phyloP scores from a whole-genome alignment of 2,888 invertebrate genomes.

The Barypeithes pellucidus region DNA sequence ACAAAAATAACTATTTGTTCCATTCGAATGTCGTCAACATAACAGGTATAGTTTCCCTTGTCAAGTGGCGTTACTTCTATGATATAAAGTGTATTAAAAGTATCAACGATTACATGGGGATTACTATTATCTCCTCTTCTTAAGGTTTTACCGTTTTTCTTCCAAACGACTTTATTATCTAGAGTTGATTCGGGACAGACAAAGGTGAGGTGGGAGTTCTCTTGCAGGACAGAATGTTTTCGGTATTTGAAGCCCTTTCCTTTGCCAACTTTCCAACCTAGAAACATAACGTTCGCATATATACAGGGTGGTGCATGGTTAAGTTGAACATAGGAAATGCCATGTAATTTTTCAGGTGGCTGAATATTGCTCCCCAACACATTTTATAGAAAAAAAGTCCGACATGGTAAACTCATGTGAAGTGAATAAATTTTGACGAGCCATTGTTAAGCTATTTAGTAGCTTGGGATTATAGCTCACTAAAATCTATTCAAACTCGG shows the following conservation, averaged over 20 bases:
- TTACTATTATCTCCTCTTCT: constrained; percentile 66
- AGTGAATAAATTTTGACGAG: too few relatives aligned
- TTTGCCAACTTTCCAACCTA: constrained; percentile 69
- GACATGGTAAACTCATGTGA: too few relatives aligned
- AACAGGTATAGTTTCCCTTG: constrained; percentile 81
- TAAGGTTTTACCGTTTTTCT: constrained; percentile 71
- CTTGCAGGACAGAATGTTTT: constrained; percentile 71
- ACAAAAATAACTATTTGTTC: constrained; percentile 73
- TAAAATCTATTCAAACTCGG: too few relatives aligned
- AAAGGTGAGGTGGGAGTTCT: constrained; percentile 74
- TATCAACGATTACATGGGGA: constrained; percentile 71
- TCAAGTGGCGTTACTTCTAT: constrained; percentile 76
- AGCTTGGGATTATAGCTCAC: too few relatives aligned
- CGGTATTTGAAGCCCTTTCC: constrained; percentile 71
- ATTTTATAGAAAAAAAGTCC: too few relatives aligned
- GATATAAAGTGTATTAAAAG: constrained; percentile 74
- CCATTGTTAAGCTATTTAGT: too few relatives aligned
- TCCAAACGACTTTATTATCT: constrained; percentile 74
- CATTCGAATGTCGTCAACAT: constrained; percentile 75
- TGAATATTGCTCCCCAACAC: too few relatives aligned
- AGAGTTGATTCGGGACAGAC: constrained; percentile 73
- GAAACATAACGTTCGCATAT: not conserved
- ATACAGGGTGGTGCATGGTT: not conserved
- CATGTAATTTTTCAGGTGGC: too few relatives aligned
- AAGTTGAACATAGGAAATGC: too few relatives aligned